These are phyloP conservation scores for Oryzias celebensis DNA, from an alignment of 2,113 vertebrate genomes.

Conservation along the genomic window DNA sequence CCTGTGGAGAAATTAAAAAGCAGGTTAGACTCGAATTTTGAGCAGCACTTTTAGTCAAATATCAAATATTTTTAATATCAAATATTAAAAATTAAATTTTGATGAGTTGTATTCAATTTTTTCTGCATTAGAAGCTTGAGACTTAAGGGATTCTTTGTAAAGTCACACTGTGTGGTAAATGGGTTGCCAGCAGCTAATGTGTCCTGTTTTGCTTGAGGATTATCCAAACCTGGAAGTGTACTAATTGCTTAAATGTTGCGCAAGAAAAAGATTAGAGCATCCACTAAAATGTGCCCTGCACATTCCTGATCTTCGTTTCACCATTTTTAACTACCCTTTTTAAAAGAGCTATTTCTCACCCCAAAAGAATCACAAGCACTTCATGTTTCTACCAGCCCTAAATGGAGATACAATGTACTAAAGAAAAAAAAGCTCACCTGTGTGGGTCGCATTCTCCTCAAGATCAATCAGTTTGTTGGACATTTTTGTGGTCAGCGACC, in stretches of 20 bases:
- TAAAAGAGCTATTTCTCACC: background rate
- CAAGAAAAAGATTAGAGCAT: slow-evolving; percentile 61
- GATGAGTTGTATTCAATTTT: background rate
- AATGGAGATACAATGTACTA: background rate
- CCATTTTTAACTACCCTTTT: background rate
- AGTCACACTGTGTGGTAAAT: too few relatives aligned
- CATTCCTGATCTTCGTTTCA: background rate
- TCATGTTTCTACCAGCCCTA: background rate
- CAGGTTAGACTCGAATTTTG: background rate
- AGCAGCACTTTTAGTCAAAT: background rate
- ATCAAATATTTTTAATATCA: fast-evolving
- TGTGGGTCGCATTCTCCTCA: slow-evolving; percentile 85
- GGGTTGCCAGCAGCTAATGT: background rate
- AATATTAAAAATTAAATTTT: background rate
- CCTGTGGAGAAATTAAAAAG: slow-evolving; percentile 69
- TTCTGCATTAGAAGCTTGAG: background rate
- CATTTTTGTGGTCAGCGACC: slow-evolving; percentile 52
- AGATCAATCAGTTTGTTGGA: slow-evolving; percentile 78
- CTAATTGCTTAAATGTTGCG: slow-evolving; percentile 34
- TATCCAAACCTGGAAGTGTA: slow-evolving; percentile 24
- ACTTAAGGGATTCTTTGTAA: too few relatives aligned
- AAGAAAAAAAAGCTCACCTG: slow-evolving; percentile 79
- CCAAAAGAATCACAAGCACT: background rate
- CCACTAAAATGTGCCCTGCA: slow-evolving; percentile 10
- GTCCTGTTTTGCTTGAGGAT: slow-evolving; percentile 25